Evolutionary conservation across 1,140 invertebrate genomes (phyloP).

Genomic region (Zaprionus camerounensis): DNA sequence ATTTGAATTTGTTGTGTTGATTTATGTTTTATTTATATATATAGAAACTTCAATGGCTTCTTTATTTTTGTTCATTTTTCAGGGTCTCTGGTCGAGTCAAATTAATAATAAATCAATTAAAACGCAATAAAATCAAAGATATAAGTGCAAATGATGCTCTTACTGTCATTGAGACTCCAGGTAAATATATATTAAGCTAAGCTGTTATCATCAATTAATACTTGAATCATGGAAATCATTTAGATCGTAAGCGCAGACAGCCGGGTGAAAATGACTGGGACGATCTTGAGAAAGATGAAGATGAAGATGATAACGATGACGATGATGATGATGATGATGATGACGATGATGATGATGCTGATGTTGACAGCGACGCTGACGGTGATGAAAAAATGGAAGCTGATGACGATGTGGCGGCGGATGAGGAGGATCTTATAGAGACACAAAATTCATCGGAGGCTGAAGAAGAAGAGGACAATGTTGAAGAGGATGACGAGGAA

Average conservation of each 20-base stretch:
- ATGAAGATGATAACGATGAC: conserved; percentile 42
- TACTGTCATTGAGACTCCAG: conserved; percentile 47
- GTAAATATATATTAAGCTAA: conserved; percentile 22
- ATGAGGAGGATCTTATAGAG: conserved; percentile 48
- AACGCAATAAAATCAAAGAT: conserved; percentile 52
- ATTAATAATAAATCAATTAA: conserved; percentile 69
- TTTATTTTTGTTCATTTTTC: background rate
- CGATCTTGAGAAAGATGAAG: conserved; percentile 52
- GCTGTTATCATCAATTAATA: background rate
- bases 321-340: conserved; percentile 44
- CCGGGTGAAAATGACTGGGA: conserved; percentile 56
- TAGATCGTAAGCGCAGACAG: background rate
- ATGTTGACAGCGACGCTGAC: conserved; percentile 44
- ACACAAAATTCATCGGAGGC: conserved; percentile 43
- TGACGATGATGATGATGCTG: conserved; percentile 47
- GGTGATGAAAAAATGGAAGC: conserved; percentile 31
- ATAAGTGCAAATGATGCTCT: conserved; percentile 54
- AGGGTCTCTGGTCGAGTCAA: conserved; percentile 67
- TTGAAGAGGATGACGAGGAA: conserved; percentile 42
- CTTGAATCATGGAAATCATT: background rate
- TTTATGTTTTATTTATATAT: background rate
- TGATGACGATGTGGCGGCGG: conserved; percentile 54
- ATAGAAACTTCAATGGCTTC: background rate
- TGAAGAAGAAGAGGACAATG: conserved; percentile 19
- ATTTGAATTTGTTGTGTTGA: conserved; percentile 1